A percentile compares a stretch with the other conserved stretches of the same genome.
phyloP scores from a whole-genome alignment of 2,797 vertebrate genomes.

The Loris lydekkerianus region DNA sequence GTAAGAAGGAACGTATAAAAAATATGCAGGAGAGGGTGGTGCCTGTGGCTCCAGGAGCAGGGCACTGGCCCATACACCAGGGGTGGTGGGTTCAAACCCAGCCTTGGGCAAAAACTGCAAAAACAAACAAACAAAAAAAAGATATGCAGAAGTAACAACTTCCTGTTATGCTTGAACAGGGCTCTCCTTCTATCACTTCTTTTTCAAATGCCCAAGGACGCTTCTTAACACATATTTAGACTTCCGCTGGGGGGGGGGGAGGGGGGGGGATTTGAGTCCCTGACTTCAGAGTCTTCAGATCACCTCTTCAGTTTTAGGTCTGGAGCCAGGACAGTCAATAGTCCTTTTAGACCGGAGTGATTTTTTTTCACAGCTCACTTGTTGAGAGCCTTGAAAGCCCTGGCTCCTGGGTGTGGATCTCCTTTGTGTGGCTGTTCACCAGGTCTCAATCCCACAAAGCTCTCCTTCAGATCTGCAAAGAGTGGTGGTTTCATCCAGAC shows the following conservation, averaged over 20 bases:
- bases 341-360: neutral
- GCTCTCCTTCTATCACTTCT: neutral
- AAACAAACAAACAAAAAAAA: neutral
- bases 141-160: neutral
- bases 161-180: neutral
- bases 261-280: neutral
- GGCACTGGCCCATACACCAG: too few species aligned
- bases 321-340: neutral
- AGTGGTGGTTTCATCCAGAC: neutral
- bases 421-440: neutral
- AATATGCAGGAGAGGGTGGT: neutral
- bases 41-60: too few species aligned
- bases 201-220: neutral
- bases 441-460: neutral
- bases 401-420: neutral
- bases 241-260: fast-evolving
- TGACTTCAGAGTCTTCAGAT: neutral
- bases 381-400: neutral
- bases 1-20: neutral
- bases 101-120: too few species aligned
- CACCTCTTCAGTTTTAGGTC: neutral
- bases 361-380: neutral
- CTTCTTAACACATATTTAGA: neutral
- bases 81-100: too few species aligned
- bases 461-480: neutral